Base-by-base conservation (phyloP, 2,113 vertebrate species). In the Sylvilagus bachmani region DNA sequence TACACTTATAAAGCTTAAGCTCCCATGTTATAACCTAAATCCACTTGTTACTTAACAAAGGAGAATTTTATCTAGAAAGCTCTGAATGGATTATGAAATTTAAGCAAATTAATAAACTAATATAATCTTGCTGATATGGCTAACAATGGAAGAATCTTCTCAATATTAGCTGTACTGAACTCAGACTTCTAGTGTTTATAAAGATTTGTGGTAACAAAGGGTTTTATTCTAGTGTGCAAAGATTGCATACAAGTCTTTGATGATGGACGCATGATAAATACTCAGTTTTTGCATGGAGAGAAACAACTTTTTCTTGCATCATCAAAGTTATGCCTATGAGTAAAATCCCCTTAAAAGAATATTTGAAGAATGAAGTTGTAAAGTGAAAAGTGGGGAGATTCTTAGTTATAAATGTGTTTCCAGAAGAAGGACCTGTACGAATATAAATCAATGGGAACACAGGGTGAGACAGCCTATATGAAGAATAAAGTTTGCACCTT, bases 31-130 rank as follows among this genome's bases (percentile, higher is more conserved):
- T 71, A 81, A 71, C 17, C 33, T 11, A 93, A 61, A 86, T 86
- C 17, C 27, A 86, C 73, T 91, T 70, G 3, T 91, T 89, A 73
- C 10, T 73, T 89, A 86, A 73, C 67, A 93, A 89, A 93, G 22
- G 78, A 88, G n/a, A 89, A 86, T 69, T 62, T 14, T 33, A 86
- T 44, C 17, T 77, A 77, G 67, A 71, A 95, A 33, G 11, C 13
- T 81, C 89, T 86, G 29, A 82, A 83, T 4, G 19, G 69, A 91
- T 93, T 69, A 83, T 95, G 25, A 83, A 66, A 80, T 64, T 84
- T 70, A 86, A 90, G 64, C 33, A 84, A 93, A 74, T 64, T 75
- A 80, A 74, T 33, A 55, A 31, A 66, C 24, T 79, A 58, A 49
- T 80, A 31, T 74, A 64, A 67, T 86, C 49, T 58, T 94, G 29